These are phyloP conservation scores for Leptinotarsa lineolata DNA, from an alignment of 1,140 invertebrate species.

Conservation along the genomic window DNA sequence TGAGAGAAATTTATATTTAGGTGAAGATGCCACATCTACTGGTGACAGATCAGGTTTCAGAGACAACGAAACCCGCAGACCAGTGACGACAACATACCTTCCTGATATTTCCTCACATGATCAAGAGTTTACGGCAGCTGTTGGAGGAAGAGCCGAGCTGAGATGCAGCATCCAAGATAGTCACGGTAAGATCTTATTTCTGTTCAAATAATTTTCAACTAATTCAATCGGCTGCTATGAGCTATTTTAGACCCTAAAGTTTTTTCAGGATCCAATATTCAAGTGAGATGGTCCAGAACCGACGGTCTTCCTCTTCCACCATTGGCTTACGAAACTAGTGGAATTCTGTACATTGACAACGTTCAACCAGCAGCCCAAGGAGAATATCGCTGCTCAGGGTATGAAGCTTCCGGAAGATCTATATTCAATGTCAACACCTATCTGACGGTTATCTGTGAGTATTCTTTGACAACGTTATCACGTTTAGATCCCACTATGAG, in stretches of 20 bases:
- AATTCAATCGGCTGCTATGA: no score
- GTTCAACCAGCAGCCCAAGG: constrained; percentile 72
- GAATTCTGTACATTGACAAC: constrained; percentile 66
- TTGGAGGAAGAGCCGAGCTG: constrained; percentile 69
- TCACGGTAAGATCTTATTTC: no score
- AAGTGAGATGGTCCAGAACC: constrained; percentile 68
- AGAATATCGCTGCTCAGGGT: constrained; percentile 75
- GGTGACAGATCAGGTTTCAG: neutral
- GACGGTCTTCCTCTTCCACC: constrained; percentile 65
- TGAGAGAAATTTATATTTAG: constrained; percentile 29
- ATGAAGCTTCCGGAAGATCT: constrained; percentile 39
- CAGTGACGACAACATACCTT: constrained; percentile 13
- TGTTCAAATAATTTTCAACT: no score
- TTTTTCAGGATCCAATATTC: constrained; percentile 40
- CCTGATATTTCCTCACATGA: constrained; percentile 28
- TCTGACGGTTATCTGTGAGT: constrained; percentile 48
- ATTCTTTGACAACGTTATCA: neutral
- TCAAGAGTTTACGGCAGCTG: constrained; percentile 59
- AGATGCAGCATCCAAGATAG: constrained; percentile 57
- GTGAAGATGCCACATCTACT: constrained; percentile 42
- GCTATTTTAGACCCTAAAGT: no score
- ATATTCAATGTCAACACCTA: constrained; percentile 41
- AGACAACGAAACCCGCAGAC: constrained; percentile 19
- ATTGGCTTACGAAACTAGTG: constrained; percentile 63
- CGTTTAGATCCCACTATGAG: neutral